Percentiles rank a stretch among this genome's conserved stretches.
Conservation (phyloP, 2,797 vertebrate species). For the Heteromormyrus szaboi region DNA sequence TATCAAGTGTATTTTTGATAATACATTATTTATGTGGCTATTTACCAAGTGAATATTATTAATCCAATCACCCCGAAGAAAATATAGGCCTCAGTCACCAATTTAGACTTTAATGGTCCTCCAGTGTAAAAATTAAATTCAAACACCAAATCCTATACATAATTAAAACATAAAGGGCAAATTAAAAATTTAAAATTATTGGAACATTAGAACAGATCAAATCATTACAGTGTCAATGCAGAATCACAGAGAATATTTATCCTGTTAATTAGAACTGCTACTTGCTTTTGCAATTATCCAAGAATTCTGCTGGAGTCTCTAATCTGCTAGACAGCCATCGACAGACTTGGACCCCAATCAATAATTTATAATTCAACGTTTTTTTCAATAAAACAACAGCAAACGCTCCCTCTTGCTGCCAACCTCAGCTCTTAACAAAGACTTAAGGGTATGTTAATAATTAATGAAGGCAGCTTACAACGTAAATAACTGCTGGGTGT, state of each 20-base stretch:
- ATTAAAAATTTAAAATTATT: background rate
- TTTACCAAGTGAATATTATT: background rate
- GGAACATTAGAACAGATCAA: slow-evolving; percentile 13
- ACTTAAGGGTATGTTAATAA: slow-evolving; percentile 66
- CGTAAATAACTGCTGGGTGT: slow-evolving; percentile 69
- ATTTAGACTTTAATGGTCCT: background rate
- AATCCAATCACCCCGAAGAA: background rate
- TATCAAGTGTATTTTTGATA: background rate
- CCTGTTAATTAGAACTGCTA: slow-evolving; percentile 14
- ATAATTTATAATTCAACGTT: slow-evolving; percentile 64
- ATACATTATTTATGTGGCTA: background rate
- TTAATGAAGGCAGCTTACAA: slow-evolving; percentile 60
- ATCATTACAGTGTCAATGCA: slow-evolving; percentile 21
- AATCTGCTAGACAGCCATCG: slow-evolving; percentile 34
- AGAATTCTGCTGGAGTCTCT: background rate
- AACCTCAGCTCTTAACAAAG: slow-evolving; percentile 61
- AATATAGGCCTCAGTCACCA: background rate
- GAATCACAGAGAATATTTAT: slow-evolving; percentile 13
- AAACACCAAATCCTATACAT: background rate
- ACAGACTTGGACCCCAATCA: slow-evolving; percentile 43
- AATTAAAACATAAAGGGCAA: background rate
- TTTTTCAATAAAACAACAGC: slow-evolving; percentile 52
- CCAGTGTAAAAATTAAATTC: background rate
- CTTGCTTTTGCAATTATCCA: background rate
- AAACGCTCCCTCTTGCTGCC: slow-evolving; percentile 49